Percentiles rank a stretch among this genome's conserved stretches.
Evolutionary conservation across 92 coral and sea anemone genomes (phyloP).

Genomic region (Bergia puertoricense): DNA sequence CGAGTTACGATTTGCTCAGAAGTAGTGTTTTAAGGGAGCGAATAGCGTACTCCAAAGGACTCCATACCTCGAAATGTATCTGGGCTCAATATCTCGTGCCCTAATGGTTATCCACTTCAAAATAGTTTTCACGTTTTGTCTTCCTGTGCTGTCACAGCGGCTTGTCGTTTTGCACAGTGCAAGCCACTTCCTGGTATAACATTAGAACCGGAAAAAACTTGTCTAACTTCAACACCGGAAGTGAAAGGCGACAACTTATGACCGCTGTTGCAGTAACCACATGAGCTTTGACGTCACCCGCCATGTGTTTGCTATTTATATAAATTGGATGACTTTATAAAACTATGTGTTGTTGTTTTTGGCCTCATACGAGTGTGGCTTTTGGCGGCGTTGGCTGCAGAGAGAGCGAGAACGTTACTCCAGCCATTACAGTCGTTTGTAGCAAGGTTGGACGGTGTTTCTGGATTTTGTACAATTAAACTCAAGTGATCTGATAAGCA

Average conservation of each 20-base stretch:
- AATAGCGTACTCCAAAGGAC: neutral
- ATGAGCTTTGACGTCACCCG: conserved; percentile 37
- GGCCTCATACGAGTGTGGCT: neutral
- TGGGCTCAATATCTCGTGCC: conserved; percentile 11
- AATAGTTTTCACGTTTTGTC: conserved; percentile 39
- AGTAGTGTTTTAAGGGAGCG: neutral
- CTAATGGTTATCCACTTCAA: conserved; percentile 34
- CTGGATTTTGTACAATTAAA: conserved; percentile 27
- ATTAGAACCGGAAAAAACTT: conserved; percentile 42
- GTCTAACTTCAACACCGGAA: conserved; percentile 50
- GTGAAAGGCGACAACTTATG: conserved; percentile 22
- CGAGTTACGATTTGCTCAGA: neutral
- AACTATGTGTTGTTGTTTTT: conserved; percentile 34
- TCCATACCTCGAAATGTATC: neutral
- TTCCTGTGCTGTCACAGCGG: conserved; percentile 49
- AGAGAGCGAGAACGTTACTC: conserved; percentile 7
- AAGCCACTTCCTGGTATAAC: conserved; percentile 34
- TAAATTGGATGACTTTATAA: conserved; percentile 10
- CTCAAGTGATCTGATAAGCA: conserved; percentile 48
- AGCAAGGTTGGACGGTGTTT: conserved; percentile 3
- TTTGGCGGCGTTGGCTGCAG: neutral
- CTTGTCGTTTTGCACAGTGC: conserved; percentile 38
- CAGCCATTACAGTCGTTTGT: conserved; percentile 11
- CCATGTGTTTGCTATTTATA: conserved; percentile 48
- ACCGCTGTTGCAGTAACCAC: conserved; percentile 38